Evolutionary conservation across 2,113 vertebrate genomes (phyloP).

Genomic region (Clarias batrachus): DNA sequence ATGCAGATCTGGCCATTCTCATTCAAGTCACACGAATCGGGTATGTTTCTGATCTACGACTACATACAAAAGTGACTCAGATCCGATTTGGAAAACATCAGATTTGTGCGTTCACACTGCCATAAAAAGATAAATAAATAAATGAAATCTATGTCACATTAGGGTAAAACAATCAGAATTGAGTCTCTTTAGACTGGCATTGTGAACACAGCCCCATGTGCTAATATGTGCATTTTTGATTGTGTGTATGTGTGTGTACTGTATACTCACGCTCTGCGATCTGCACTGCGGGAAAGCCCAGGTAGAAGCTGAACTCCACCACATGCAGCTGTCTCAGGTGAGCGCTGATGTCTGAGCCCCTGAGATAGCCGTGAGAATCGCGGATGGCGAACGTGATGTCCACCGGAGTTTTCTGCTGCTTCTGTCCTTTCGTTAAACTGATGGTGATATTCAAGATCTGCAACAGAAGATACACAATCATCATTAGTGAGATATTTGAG

Average conservation of each 20-base stretch:
- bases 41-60: too few relatives aligned
- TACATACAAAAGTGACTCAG: too few relatives aligned
- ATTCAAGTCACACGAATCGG: too few relatives aligned
- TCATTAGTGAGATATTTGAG: too few relatives aligned
- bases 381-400: constrained; percentile 82
- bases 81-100: too few relatives aligned
- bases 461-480: not conserved
- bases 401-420: constrained; percentile 78
- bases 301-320: constrained; percentile 97
- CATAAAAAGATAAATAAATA: too few relatives aligned
- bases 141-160: too few relatives aligned
- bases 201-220: not conserved
- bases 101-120: too few relatives aligned
- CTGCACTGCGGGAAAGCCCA: constrained; percentile 89
- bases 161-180: too few relatives aligned
- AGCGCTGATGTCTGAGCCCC: constrained; percentile 84
- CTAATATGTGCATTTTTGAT: not conserved
- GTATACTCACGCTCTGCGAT: constrained; percentile 87
- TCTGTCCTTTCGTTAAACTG: constrained; percentile 48
- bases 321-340: constrained; percentile 84
- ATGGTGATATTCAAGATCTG: constrained; percentile 89
- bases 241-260: not conserved
- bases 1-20: too few relatives aligned
- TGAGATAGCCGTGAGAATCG: constrained; percentile 75
- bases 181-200: too few relatives aligned